Percentiles rank a stretch among this genome's conserved stretches.
Conservation (phyloP, 2,797 vertebrate species). For the Natrix natrix region DNA sequence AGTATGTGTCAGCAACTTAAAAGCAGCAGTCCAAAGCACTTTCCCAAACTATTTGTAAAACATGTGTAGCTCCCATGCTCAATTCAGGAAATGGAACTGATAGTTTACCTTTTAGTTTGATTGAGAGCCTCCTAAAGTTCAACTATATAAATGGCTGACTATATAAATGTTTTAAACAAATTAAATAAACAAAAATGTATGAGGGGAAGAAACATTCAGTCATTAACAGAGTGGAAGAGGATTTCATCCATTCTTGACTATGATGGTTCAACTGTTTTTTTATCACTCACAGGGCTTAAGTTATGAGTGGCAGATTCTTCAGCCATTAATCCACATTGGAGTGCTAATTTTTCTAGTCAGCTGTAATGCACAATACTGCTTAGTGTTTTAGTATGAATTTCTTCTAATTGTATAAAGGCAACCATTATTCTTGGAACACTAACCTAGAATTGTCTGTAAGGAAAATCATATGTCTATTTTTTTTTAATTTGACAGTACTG, state of each 20-base stretch:
- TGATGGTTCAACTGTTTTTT: not conserved
- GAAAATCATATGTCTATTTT: not conserved
- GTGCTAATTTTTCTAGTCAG: not conserved
- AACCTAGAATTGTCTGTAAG: not conserved
- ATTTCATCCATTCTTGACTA: not conserved
- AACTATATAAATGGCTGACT: too few relatives aligned
- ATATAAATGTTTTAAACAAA: too few relatives aligned
- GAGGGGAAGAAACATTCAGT: too few relatives aligned
- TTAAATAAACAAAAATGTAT: not conserved
- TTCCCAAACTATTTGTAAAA: not conserved
- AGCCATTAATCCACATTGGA: not conserved
- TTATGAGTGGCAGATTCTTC: not conserved
- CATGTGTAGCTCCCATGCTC: not conserved
- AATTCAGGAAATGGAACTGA: not conserved
- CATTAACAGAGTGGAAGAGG: not conserved
- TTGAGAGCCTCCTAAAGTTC: too few relatives aligned
- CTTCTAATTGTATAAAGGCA: not conserved
- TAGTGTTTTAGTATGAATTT: constrained; percentile 11
- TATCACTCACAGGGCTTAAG: not conserved
- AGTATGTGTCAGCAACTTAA: not conserved
- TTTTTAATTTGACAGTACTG: not conserved
- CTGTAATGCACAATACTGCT: not conserved
- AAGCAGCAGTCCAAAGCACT: not conserved
- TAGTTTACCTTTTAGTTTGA: not conserved
- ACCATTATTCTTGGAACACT: constrained; percentile 9